These are phyloP conservation scores for Knipowitschia caucasica DNA, from an alignment of 2,797 vertebrate genomes.

Conservation along the genomic window DNA sequence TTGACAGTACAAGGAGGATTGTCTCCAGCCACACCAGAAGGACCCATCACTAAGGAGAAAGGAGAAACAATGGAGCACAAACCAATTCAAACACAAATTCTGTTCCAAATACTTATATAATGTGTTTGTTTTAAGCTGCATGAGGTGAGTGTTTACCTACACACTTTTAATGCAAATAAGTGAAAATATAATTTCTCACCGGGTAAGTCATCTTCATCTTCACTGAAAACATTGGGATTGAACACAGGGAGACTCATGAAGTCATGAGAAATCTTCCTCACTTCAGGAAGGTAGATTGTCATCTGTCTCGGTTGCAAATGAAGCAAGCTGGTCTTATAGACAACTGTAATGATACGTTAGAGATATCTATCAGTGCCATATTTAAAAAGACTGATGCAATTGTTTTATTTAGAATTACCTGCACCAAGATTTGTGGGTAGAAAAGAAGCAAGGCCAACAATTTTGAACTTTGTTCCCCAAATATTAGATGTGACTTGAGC, in stretches of 20 bases:
- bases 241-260: slow-evolving; percentile 96
- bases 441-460: slow-evolving; percentile 95
- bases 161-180: background rate
- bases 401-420: slow-evolving; percentile 71
- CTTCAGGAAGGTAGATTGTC: slow-evolving; percentile 98
- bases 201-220: slow-evolving; percentile 98
- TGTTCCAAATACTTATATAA: no score
- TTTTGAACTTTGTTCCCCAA: slow-evolving; percentile 99
- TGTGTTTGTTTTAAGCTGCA: no score
- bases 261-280: slow-evolving; percentile 95
- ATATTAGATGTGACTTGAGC: slow-evolving; percentile 99
- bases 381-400: background rate
- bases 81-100: no score
- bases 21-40: slow-evolving; percentile 86
- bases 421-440: slow-evolving; percentile 97
- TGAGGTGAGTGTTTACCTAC: no score
- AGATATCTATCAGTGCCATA: background rate
- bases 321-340: slow-evolving; percentile 98
- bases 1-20: slow-evolving; percentile 97
- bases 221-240: slow-evolving; percentile 96
- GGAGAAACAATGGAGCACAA: background rate
- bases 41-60: slow-evolving; percentile 78
- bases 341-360: slow-evolving; percentile 80
- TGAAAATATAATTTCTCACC: slow-evolving; percentile 79
- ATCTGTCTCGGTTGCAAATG: slow-evolving; percentile 98